Evolutionary conservation across 92 coral and sea anemone species (phyloP), one percentile per base, ranked within the genome.

Genomic region (Porites lobata): DNA sequence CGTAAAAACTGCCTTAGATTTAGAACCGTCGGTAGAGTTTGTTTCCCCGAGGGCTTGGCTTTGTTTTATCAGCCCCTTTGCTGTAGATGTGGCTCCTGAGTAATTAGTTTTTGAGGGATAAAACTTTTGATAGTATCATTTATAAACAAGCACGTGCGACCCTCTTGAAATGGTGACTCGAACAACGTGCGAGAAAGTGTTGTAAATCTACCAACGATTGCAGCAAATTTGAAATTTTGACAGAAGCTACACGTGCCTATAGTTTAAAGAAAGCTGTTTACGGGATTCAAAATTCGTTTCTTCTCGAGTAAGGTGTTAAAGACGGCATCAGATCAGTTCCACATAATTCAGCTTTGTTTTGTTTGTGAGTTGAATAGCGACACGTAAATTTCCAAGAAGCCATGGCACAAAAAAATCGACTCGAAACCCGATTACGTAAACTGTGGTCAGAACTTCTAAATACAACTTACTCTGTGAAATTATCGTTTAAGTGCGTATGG

Each of bases 381-480:
- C 87, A 74, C 80, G 74, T 70, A 43, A 20, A 70, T 83, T 71
- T 59, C 70, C 67, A 72, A 72, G 70, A 21, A 58, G 56, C 58
- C 72, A 72, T 72, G 79, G 74, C 87, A 64, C 52, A 64, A 51
- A 69, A 61, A 74, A 20, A 38, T 38, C 80, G 65, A 84, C 65
- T 64, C 50, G 70, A 69, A 62, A 56, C 80, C 51, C 79, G 72
- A 72, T 72, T 84, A 75, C 72, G 63, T 73, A 50, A 68, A 74
- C 89, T 78, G 89, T 78, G 89, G 89, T 85, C 65, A 77, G 77
- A 85, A 50, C 76, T 77, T 77, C 61, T 68, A 77, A 77, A 77
- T 65, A 85, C 76, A 85, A 69, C 84, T 85, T 85, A 53, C 83
- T 57, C 69, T 50, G 68, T 65, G 78, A 85, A 85, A 77, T 85